Evolutionary conservation across 2,797 vertebrate species (phyloP).

Genomic region (Morelia viridis): DNA sequence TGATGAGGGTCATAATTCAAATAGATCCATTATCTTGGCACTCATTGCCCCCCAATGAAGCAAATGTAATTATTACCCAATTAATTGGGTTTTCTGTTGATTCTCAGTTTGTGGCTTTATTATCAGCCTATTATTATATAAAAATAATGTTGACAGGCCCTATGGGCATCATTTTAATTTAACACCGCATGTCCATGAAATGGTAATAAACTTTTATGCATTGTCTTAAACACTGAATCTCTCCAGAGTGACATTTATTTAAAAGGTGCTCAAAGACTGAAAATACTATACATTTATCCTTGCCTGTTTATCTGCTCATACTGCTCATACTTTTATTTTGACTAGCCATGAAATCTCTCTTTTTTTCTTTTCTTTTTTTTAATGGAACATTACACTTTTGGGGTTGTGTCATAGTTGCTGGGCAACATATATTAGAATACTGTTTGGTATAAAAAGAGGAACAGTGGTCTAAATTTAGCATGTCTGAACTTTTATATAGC

Average conservation of each 20-base stretch:
- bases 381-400: background rate
- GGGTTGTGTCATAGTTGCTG: background rate
- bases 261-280: background rate
- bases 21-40: constrained; percentile 64
- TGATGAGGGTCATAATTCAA: constrained; percentile 62
- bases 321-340: background rate
- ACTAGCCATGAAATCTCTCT: background rate
- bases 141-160: constrained; percentile 39
- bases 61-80: constrained; percentile 70
- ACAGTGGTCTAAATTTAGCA: background rate
- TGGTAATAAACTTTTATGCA: constrained; percentile 31
- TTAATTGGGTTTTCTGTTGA: constrained; percentile 68
- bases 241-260: constrained; percentile 36
- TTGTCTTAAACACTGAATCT: constrained; percentile 12
- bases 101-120: constrained; percentile 53
- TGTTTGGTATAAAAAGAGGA: background rate
- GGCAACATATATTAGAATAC: background rate
- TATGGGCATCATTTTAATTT: constrained; percentile 24
- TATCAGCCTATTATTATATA: constrained; percentile 25
- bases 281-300: background rate
- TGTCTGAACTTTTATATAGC: background rate
- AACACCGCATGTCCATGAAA: constrained; percentile 21
- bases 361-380: background rate
- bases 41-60: constrained; percentile 33
- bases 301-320: background rate